These are phyloP conservation scores for Drosophila flavopinicola DNA, from an alignment of 2,888 invertebrate species.

Conservation along the genomic window DNA sequence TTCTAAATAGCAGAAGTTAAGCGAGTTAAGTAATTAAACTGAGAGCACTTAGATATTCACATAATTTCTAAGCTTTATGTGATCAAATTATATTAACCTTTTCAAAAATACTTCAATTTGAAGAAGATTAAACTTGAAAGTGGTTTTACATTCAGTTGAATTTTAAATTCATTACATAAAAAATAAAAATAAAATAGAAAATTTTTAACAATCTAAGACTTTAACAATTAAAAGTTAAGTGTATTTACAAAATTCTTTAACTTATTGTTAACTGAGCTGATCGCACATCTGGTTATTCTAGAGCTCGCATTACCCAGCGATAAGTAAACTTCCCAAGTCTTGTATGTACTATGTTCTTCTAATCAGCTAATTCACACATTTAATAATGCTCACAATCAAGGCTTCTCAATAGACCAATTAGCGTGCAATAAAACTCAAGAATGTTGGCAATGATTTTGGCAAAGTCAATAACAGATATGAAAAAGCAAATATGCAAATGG, in stretches of 20 bases:
- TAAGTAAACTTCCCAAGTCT: background rate
- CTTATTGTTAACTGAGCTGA: slow-evolving; percentile 3
- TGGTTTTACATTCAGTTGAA: too few relatives aligned
- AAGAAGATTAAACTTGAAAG: too few relatives aligned
- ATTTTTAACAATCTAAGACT: too few relatives aligned
- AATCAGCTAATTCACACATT: slow-evolving; percentile 28
- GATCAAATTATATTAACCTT: too few relatives aligned
- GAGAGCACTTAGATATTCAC: too few relatives aligned
- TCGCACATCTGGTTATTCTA: background rate
- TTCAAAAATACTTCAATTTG: too few relatives aligned
- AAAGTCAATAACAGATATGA: background rate
- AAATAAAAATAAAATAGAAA: too few relatives aligned
- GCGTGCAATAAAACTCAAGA: slow-evolving; percentile 33
- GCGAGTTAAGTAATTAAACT: too few relatives aligned
- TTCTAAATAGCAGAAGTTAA: too few relatives aligned
- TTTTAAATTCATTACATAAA: too few relatives aligned
- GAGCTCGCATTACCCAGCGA: background rate
- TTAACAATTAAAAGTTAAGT: background rate
- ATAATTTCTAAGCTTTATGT: too few relatives aligned
- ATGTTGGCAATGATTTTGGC: slow-evolving; percentile 25
- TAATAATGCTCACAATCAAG: slow-evolving; percentile 6
- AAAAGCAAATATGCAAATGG: slow-evolving; percentile 12
- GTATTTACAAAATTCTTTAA: background rate
- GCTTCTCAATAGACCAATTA: slow-evolving; percentile 37
- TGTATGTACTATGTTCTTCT: background rate